Conservation (phyloP, 2,888 invertebrate species). For the Tortricodes alternella region DNA sequence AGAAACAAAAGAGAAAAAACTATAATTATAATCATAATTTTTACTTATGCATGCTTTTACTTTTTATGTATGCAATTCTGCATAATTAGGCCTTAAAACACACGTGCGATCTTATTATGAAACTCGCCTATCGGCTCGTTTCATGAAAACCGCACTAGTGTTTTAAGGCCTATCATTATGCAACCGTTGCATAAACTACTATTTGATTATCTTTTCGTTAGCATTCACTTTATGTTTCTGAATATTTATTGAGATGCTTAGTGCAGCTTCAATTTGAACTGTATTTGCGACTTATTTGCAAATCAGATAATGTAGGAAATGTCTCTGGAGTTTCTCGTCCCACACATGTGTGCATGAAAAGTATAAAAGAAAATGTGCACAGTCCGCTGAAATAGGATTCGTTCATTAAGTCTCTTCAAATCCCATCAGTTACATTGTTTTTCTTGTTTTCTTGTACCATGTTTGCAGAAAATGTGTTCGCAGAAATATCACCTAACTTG, state of each 20-base stretch:
- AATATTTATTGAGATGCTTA: conserved; percentile 5
- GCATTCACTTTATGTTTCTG: too few relatives aligned
- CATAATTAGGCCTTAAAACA: too few relatives aligned
- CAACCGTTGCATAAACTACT: too few relatives aligned
- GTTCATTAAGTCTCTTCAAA: conserved; percentile 23
- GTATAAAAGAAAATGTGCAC: conserved; percentile 18
- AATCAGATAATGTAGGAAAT: neutral
- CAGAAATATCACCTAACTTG: neutral
- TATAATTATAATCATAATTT: too few relatives aligned
- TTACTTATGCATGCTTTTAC: too few relatives aligned
- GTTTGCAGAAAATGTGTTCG: neutral
- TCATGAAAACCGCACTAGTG: too few relatives aligned
- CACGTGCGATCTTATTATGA: too few relatives aligned
- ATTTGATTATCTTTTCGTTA: too few relatives aligned
- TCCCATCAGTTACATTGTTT: conserved; percentile 1
- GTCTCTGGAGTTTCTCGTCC: conserved; percentile 11
- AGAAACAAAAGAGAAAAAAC: too few relatives aligned
- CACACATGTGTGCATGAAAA: conserved; percentile 10
- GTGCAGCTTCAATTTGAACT: neutral
- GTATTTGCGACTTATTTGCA: conserved; percentile 1
- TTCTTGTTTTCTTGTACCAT: neutral
- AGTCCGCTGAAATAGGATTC: conserved; percentile 9
- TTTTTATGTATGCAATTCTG: too few relatives aligned
- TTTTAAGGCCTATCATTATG: too few relatives aligned
- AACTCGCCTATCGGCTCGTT: too few relatives aligned